Base-by-base conservation (phyloP, 2,113 vertebrate species). In the Zosterops hypoxanthus region DNA sequence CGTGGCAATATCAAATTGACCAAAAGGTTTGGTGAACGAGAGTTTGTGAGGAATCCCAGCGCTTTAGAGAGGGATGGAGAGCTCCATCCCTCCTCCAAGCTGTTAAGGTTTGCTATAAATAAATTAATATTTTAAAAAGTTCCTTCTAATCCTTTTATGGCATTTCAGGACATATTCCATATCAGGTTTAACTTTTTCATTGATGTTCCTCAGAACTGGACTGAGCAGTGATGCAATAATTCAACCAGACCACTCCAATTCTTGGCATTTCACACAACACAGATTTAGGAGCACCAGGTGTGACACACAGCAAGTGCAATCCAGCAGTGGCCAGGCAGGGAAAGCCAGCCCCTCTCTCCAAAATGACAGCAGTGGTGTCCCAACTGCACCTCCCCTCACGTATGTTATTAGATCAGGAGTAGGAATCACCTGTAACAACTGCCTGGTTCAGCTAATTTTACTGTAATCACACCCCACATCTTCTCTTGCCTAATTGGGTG, bases 381-480 rank as follows among this genome's bases (percentile, higher is more conserved):
- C 24, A 73, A 0, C n/a, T 50, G 39, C 1, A 1, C 19, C n/a
- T 50, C 70, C 13, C 39, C n/a, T 77, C 33, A 31, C 24, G 21
- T 34, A 4, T 46, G 34, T 52, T n/a, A 65, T 55, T 34, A 42
- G 50, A 72, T 29, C n/a, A 77, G 55, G 39, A 61, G 25, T 14
- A 77, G 47, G 33, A 86, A 39, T 14, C 64, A 75, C 28, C 14
- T 42, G 15, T 12, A 88, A 39, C 39, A 86, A 70, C 34, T 70
- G 25, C 46, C 25, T 47, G 29, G 7, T 75, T 86, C 47, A 63
- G 52, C 44, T 80, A 23, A 77, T 92, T 86, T 71, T 44, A 31
- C 56, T 75, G 49, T 28, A 78, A 89, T 80, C 53, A 64, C 64
- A 68, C 36, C 52, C 55, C 39, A 36, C 4, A 5, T 39, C 59